Conservation (phyloP, 1,140 invertebrate species). For the Branchinecta lynchi region DNA sequence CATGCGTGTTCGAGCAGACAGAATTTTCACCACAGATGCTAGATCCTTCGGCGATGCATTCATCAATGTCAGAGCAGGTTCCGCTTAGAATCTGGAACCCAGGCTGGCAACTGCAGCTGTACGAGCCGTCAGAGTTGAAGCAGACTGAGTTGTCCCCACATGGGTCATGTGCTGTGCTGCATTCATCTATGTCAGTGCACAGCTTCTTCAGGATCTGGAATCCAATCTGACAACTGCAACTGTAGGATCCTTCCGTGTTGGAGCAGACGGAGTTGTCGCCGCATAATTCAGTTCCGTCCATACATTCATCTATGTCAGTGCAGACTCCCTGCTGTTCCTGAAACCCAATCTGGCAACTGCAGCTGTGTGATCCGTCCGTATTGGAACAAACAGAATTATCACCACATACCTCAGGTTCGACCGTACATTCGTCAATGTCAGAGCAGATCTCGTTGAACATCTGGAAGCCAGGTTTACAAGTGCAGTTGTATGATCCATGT, state of each 20-base stretch:
- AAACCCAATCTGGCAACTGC: slow-evolving; percentile 58
- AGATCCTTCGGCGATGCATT: slow-evolving; percentile 24
- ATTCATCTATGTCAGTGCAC: slow-evolving; percentile 48
- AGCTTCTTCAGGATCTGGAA: slow-evolving; percentile 29
- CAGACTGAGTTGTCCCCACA: slow-evolving; percentile 42
- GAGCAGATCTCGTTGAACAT: slow-evolving; percentile 40
- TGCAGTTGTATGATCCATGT: slow-evolving; percentile 42
- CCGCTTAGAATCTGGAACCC: slow-evolving; percentile 44
- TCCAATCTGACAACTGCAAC: slow-evolving; percentile 29
- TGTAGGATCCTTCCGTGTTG: slow-evolving; percentile 31
- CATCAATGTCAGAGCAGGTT: slow-evolving; percentile 42
- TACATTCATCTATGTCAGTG: slow-evolving; percentile 48
- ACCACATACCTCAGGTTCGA: slow-evolving; percentile 37
- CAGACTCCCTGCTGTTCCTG: slow-evolving; percentile 36
- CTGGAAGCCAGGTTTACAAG: slow-evolving; percentile 47
- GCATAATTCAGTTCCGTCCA: slow-evolving; percentile 34
- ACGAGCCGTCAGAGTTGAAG: slow-evolving; percentile 63
- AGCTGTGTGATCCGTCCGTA: slow-evolving; percentile 61
- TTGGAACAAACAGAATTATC: slow-evolving; percentile 54
- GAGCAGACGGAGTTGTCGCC: slow-evolving; percentile 30
- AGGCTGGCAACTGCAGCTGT: slow-evolving; percentile 57
- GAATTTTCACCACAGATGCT: no score
- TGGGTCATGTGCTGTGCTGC: slow-evolving; percentile 41
- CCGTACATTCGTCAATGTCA: slow-evolving; percentile 52
- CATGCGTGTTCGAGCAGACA: slow-evolving; percentile 42